Evolutionary conservation across 1,140 invertebrate species (phyloP), one percentile per base, ranked within the genome.

Genomic region (Psilanteris sp.): DNA sequence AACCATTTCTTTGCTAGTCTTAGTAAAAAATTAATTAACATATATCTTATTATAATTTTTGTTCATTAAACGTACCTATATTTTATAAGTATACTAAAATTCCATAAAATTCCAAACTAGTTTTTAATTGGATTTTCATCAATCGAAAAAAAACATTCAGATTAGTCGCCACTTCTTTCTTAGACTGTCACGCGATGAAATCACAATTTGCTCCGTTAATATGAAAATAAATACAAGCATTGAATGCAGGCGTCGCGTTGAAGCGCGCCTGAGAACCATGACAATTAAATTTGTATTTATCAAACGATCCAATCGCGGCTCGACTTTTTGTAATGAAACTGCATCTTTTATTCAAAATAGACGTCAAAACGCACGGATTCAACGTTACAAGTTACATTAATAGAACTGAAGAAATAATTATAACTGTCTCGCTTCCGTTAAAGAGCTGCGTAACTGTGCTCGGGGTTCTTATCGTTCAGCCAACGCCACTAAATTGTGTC

Each of bases 351-450:
- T 50, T 74, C 29, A 22, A 26, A 32, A 64, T 62, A 29, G 36
- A 66, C 54, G 16, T 26, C 20, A n/a, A 5, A 13, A 37, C 3
- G 29, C 13, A n/a, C 15, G 24, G 26, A 14, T 55, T 46, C 27
- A 10, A 36, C 37, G 29, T 55, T 14, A n/a, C 14, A 11, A 14
- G 8, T 59, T 52, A 59, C 31, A 46, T 50, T 55, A 62, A 55
- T 62, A 54, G 34, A 39, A 32, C 15, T 48, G 13, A 66, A 43
- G 54, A 73, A 73, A 66, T 59, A 67, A 61, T 74, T 67, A 61
- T 67, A 74, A 66, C 71, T 73, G 71, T 74, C 52, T 61, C 36
- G 37, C 48, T 74, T 67, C 71, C 61, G 61, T 66, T 73, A 43
- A 66, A 57, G 46, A 44, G 34, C 46, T 18, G 18, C 9, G 15